Evolutionary conservation across 1,140 invertebrate genomes (phyloP), one percentile per base, ranked within the genome.

Genomic region (Drosophila mauritiana): DNA sequence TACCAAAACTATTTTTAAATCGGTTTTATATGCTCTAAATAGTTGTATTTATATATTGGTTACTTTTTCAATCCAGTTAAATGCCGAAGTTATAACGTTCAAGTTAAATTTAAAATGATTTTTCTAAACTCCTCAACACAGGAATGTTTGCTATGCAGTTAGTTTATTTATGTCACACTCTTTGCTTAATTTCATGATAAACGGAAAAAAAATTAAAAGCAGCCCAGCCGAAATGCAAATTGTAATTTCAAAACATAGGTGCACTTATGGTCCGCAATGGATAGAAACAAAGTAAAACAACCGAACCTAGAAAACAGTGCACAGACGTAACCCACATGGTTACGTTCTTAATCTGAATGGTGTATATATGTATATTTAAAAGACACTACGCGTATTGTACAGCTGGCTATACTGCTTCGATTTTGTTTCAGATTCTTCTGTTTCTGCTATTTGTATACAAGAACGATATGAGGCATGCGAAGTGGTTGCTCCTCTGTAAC

Each of bases 351-450:
- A 49, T 48, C 6, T 8, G 45, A 48, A 31, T 31, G 8, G 15
- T 57, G 37, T 62, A 49, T 59, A n/a, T 46, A 37, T 78, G 8
- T 53, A 78, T 77, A 55, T 72, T 70, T 45, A 70, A 57, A 73
- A 88, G 74, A 86, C 78, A 82, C 74, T 76, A 79, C 65, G 42
- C 74, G 36, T 55, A 61, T 75, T 34, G 34, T 76, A 76, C 73
- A 77, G 73, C 54, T 75, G 13, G 11, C 27, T 65, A 40, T 31
- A 73, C 68, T 73, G 46, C 39, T 53, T 53, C 10, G 27, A 64
- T 64, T 73, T 54, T 31, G 54, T 58, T 58, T 34, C 1, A 40
- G 22, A 40, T 55, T 46, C 37, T 51, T 74, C 34, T 15, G 45
- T 57, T 52, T 39, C 10, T 37, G 51, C 40, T 53, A 67, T 45